phyloP scores from a whole-genome alignment of 2,888 invertebrate genomes.

The Leptinotarsa juncta region DNA sequence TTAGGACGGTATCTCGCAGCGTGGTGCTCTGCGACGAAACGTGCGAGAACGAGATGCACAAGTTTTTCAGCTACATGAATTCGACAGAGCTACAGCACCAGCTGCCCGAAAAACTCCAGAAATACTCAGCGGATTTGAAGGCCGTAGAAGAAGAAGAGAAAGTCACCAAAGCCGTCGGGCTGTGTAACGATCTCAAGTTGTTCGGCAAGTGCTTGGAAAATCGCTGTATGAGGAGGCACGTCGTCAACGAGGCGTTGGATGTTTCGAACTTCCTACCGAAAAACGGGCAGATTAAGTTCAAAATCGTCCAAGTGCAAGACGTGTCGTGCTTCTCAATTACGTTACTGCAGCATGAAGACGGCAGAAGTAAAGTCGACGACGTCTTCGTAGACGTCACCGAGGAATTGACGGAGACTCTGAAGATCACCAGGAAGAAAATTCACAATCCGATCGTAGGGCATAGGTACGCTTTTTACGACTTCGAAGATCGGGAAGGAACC shows the following conservation, averaged over 20 bases:
- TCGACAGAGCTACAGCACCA: constrained; percentile 54
- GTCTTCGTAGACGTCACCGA: constrained; percentile 35
- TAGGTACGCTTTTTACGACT: constrained; percentile 48
- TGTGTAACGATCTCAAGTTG: constrained; percentile 74
- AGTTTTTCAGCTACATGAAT: constrained; percentile 56
- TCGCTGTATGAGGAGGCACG: constrained; percentile 74
- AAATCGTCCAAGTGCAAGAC: constrained; percentile 70
- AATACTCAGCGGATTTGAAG: constrained; percentile 45
- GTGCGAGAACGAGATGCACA: constrained; percentile 64
- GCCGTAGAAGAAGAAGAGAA: constrained; percentile 67
- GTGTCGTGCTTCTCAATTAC: constrained; percentile 70
- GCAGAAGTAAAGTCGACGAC: constrained; percentile 39
- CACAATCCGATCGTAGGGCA: constrained; percentile 35
- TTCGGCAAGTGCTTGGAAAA: constrained; percentile 74
- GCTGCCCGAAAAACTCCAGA: constrained; percentile 60
- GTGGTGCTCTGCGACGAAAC: constrained; percentile 58
- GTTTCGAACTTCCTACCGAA: constrained; percentile 69
- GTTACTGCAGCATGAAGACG: constrained; percentile 46
- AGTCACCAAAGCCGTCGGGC: constrained; percentile 63
- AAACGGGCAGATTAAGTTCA: constrained; percentile 70
- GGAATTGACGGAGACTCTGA: constrained; percentile 31
- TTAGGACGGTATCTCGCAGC: constrained; percentile 44
- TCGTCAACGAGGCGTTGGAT: constrained; percentile 69
- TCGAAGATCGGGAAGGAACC: constrained; percentile 41
- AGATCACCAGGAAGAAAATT: constrained; percentile 30